Evolutionary conservation across 2,888 invertebrate species (phyloP).

Genomic region (Eremobia ochroleuca): DNA sequence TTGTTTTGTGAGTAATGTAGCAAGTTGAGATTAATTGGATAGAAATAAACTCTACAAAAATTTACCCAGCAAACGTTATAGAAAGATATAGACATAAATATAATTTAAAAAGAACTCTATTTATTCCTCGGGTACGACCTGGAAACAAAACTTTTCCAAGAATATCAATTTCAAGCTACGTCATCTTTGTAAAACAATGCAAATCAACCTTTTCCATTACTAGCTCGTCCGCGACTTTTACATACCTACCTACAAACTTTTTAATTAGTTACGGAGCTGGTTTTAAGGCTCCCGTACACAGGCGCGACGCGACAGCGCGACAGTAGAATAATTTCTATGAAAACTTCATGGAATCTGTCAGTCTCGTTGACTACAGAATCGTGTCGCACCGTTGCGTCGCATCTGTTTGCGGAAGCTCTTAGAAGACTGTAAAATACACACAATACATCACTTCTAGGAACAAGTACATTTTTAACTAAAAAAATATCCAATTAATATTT

Average conservation of each 20-base stretch:
- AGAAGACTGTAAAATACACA: too few species aligned
- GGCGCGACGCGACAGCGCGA: neutral
- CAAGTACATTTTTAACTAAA: too few species aligned
- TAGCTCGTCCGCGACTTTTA: neutral
- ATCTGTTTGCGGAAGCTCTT: too few species aligned
- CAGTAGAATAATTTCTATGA: neutral
- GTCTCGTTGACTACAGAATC: too few species aligned
- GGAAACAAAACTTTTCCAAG: slow-evolving; percentile 1
- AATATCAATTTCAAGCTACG: slow-evolving; percentile 12
- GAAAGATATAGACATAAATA: neutral
- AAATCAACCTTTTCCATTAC: slow-evolving; percentile 32
- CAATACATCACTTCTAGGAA: too few species aligned
- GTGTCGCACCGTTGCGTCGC: neutral
- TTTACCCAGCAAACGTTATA: neutral
- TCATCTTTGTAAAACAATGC: slow-evolving; percentile 12
- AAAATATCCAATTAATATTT: too few species aligned
- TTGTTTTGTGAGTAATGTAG: too few species aligned
- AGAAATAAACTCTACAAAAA: too few species aligned
- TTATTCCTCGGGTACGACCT: too few species aligned
- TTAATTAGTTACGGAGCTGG: neutral
- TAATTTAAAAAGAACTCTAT: neutral
- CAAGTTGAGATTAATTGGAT: neutral
- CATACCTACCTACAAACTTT: neutral
- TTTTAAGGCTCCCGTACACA: neutral
- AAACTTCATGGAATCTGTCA: neutral